Evolutionary conservation across 1,140 invertebrate genomes (phyloP).

Genomic region (Nasonia vitripennis): DNA sequence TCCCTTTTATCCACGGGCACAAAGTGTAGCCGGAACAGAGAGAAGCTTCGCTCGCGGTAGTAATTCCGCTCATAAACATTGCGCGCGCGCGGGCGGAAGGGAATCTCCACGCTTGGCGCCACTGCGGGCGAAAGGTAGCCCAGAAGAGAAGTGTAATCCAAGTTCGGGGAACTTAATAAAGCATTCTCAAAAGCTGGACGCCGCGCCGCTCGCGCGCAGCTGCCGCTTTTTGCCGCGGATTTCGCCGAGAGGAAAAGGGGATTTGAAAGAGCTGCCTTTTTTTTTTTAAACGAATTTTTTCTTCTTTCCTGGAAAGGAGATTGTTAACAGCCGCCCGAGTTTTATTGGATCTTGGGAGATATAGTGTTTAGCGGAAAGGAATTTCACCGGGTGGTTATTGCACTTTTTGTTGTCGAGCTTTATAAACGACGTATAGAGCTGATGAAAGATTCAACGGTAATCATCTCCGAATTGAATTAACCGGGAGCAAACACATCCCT

Average conservation of each 20-base stretch:
- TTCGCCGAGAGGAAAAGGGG: conserved; percentile 13
- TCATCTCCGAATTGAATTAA: no score
- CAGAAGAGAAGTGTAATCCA: conserved; percentile 11
- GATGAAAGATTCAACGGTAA: no score
- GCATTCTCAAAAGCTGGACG: conserved; percentile 22
- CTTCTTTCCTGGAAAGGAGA: not conserved
- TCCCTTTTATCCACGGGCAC: not conserved
- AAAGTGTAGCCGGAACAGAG: not conserved
- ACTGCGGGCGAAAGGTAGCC: not conserved
- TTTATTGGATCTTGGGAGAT: not conserved
- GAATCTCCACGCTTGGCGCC: no score
- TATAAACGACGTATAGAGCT: no score
- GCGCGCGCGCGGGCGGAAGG: not conserved
- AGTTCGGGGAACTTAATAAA: conserved; percentile 46
- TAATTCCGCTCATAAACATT: conserved; percentile 41
- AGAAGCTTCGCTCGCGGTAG: conserved; percentile 20
- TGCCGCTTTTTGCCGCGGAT: not conserved
- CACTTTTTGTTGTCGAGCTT: no score
- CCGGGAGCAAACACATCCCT: no score
- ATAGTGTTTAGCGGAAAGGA: no score
- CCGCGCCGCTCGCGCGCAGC: not conserved
- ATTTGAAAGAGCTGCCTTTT: not conserved
- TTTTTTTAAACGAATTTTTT: not conserved
- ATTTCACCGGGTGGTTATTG: no score
- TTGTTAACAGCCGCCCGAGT: not conserved